Conservation (phyloP, 2,888 invertebrate genomes). For the Vannuccia rotundouncinata region DNA sequence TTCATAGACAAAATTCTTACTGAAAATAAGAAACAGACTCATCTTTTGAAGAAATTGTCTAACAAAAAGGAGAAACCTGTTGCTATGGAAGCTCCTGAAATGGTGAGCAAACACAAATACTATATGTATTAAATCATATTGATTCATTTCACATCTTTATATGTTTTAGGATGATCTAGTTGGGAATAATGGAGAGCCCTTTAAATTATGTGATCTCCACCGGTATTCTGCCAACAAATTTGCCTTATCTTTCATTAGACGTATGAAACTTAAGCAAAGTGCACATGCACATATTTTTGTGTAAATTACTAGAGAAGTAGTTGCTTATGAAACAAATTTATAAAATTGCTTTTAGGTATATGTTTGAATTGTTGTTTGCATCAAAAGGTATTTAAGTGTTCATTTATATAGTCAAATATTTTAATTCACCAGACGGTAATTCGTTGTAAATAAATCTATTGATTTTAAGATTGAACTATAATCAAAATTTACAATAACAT, state of each 20-base stretch:
- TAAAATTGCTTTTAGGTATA: too few species aligned
- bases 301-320: too few species aligned
- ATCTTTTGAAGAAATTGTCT: background rate
- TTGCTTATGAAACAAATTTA: too few species aligned
- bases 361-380: too few species aligned
- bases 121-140: background rate
- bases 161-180: background rate
- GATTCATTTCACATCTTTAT: background rate
- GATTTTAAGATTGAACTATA: too few species aligned
- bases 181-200: background rate
- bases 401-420: too few species aligned
- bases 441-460: too few species aligned
- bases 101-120: background rate
- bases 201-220: background rate
- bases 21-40: background rate
- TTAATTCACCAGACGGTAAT: too few species aligned
- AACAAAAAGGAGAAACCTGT: background rate
- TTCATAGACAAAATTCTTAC: background rate
- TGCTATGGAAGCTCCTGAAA: background rate
- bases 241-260: background rate
- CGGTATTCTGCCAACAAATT: background rate
- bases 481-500: too few species aligned
- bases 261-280: too few species aligned
- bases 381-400: too few species aligned
- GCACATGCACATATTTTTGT: too few species aligned